Base-by-base conservation (phyloP, 1,140 invertebrate species). In the Drosophila bifasciata region DNA sequence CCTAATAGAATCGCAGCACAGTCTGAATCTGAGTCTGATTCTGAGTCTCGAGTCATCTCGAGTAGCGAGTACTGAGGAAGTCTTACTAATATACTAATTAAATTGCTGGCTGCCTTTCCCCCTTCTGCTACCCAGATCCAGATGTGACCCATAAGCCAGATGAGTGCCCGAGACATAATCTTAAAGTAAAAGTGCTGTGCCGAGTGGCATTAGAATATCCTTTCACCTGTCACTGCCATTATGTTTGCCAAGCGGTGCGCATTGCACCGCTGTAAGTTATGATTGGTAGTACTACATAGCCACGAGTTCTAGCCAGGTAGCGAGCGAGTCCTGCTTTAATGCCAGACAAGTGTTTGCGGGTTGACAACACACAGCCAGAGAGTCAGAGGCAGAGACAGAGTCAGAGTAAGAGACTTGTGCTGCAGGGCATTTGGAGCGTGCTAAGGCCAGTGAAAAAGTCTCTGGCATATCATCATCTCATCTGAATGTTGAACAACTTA, bases 11-110 rank as follows among this genome's bases (percentile, higher is more conserved):
- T 51, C 32, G 3, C 0, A 36, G 3, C 32, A 36, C 11, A 36
- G 32, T 4, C 32, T 36, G 32, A 11, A 0, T 1, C 32, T 36
- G 32, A 25, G 19, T 4, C n/a, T n/a, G n/a, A n/a, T n/a, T n/a
- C n/a, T n/a, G 53, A 28, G 48, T 25, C 40, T 51, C 50, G 40
- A 23, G 15, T 36, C n/a, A n/a, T n/a, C 32, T 36, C 11, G 11
- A 15, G 32, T 36, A 3, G 3, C 56, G 25, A 44, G 17, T 1
- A 15, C 41, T 48, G 21, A 46, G 45, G 64, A 71, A 62, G 61
- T 62, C 58, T 23, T 41, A 83, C 79, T 41, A 83, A 69, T 83
- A 83, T 50, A 40, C 64, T 81, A 81, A 81, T 81, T 83, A 81
- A 74, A 83, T 81, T 83, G 50, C 58, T 62, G 59, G 59, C 40